Conservation (phyloP, 2,888 invertebrate species). For the Actias luna region DNA sequence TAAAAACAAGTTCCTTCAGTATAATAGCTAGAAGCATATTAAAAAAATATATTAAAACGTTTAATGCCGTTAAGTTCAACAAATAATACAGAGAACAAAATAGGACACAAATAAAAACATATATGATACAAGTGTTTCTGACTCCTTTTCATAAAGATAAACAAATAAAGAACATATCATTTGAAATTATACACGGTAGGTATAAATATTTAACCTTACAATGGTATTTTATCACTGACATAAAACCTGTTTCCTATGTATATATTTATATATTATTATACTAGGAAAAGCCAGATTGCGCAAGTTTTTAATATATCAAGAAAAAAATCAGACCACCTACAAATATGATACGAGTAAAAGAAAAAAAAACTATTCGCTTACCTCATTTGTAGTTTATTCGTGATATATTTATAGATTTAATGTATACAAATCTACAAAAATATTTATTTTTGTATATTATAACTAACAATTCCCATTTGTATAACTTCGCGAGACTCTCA, state of each 20-base stretch:
- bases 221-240: not conserved
- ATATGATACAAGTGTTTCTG: not conserved
- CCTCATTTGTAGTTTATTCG: slow-evolving; percentile 37
- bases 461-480: not conserved
- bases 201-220: not conserved
- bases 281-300: not conserved
- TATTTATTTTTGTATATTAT: slow-evolving; percentile 8
- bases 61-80: too few relatives aligned
- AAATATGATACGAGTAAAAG: not conserved
- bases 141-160: too few relatives aligned
- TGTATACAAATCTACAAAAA: too few relatives aligned
- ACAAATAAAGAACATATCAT: not conserved
- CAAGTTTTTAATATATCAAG: not conserved
- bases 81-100: not conserved
- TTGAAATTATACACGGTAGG: not conserved
- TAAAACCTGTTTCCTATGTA: not conserved
- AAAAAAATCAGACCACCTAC: not conserved
- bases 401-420: not conserved
- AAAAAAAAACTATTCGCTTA: slow-evolving; percentile 27
- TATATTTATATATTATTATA: not conserved
- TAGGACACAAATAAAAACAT: not conserved
- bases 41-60: too few relatives aligned
- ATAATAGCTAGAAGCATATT: too few relatives aligned
- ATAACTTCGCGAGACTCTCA: not conserved
- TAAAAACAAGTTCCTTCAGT: too few relatives aligned